Evolutionary conservation across 1,140 invertebrate genomes (phyloP), one percentile per base, ranked within the genome.

Genomic region (Apocrypta bakeri): DNA sequence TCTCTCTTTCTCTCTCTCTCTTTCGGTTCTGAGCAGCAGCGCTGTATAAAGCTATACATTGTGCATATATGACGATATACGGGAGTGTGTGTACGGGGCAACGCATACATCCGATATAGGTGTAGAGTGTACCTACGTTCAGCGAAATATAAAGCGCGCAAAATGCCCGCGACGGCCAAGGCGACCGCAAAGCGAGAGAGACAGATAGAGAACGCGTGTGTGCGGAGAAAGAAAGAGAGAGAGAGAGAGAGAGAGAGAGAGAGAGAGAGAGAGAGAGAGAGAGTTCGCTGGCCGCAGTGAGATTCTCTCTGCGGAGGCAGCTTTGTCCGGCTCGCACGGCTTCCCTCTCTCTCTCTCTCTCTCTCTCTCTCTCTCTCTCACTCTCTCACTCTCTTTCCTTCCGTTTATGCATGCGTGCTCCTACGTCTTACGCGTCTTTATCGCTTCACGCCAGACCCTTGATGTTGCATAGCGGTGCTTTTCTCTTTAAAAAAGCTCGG

Each of bases 291-390:
- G 48, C 79, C 79, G 79, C 68, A 24, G 72, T 9, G 61, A 75
- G 72, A 75, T 74, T 81, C 61, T 75, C 48, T 66, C 27, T 17
- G 27, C 6, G 64, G 48, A 48, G 25, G 61, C 72, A 81, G 61
- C 82, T 79, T 79, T 83, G 75, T 83, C 77, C 72, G 71, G 73
- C 76, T 75, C 73, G 66, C 82, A 66, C 73, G 33, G 68, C 33
- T 76, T 75, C 71, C 66, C 31, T 68, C 72, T 68, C 37, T 68
- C 40, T 73, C 78, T 48, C 69, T 72, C 69, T 81, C 61, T 81
- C 33, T 14, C 42, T n/a, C n/a, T 75, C 71, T 74, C 31, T 68
- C 72, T 68, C 37, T 68, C 40, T 73, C 78, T 48, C 69, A 63
- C 69, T 81, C 61, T 81, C 33, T 14, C 42, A n/a, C n/a, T n/a